phyloP scores from a whole-genome alignment of 2,888 invertebrate species.

The Habroteleia sp. region DNA sequence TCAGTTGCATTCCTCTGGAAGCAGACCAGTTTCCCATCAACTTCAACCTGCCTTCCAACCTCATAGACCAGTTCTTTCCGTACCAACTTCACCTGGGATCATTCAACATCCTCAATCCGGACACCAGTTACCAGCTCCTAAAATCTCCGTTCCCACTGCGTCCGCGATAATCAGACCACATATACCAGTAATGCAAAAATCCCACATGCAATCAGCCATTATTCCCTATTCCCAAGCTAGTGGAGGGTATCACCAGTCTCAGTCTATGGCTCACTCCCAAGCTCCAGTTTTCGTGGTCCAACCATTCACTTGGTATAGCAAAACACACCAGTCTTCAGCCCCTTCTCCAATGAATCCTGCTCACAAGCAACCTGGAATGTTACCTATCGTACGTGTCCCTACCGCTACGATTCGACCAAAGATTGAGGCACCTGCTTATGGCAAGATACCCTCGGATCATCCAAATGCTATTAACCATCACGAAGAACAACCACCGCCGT shows the following conservation, averaged over 20 bases:
- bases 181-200: slow-evolving; percentile 3
- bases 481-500: slow-evolving; percentile 30
- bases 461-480: slow-evolving; percentile 27
- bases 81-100: slow-evolving; percentile 35
- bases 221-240: slow-evolving; percentile 31
- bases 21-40: slow-evolving; percentile 1
- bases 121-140: slow-evolving; percentile 5
- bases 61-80: slow-evolving; percentile 22
- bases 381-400: slow-evolving; percentile 51
- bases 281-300: slow-evolving; percentile 53
- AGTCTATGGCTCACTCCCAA: slow-evolving; percentile 14
- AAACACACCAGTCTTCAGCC: slow-evolving; percentile 5
- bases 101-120: slow-evolving; percentile 14
- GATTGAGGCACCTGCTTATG: slow-evolving; percentile 38
- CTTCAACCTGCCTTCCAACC: not conserved
- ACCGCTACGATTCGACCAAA: slow-evolving; percentile 48
- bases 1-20: slow-evolving; percentile 6
- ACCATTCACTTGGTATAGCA: slow-evolving; percentile 54
- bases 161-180: slow-evolving; percentile 28
- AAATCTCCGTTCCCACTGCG: slow-evolving; percentile 28
- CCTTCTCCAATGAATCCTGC: slow-evolving; percentile 17
- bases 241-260: slow-evolving; percentile 5
- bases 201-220: slow-evolving; percentile 29
- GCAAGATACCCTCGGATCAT: slow-evolving; percentile 32
- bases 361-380: slow-evolving; percentile 30